These are phyloP conservation scores for Diachrysia chrysitis DNA, from an alignment of 2,888 invertebrate genomes.

Conservation along the genomic window DNA sequence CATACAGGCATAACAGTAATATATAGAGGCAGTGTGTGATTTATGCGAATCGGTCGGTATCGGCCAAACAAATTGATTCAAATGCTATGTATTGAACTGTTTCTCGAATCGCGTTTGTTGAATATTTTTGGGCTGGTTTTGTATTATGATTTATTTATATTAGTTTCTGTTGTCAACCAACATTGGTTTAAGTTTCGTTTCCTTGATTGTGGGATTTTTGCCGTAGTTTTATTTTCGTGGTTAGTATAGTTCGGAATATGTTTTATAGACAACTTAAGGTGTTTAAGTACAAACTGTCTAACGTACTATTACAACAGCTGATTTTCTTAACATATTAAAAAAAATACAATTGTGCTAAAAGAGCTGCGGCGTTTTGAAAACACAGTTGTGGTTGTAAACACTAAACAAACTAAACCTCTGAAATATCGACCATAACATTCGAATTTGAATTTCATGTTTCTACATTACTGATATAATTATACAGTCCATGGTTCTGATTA, in stretches of 20 bases:
- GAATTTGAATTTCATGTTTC: too few relatives aligned
- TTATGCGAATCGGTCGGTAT: constrained; percentile 69
- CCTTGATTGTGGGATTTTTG: neutral
- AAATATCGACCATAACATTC: too few relatives aligned
- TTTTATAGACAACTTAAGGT: neutral
- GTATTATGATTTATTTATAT: neutral
- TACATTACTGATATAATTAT: too few relatives aligned
- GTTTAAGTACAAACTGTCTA: too few relatives aligned
- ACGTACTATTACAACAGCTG: too few relatives aligned
- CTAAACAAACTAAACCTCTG: too few relatives aligned
- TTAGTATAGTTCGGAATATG: neutral
- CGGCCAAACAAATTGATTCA: constrained; percentile 79
- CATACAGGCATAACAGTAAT: constrained; percentile 62
- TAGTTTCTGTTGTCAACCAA: neutral
- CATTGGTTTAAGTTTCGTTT: neutral
- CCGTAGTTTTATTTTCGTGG: neutral
- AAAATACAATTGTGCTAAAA: too few relatives aligned
- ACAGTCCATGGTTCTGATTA: too few relatives aligned
- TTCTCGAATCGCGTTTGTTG: constrained; percentile 14
- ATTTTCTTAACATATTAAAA: too few relatives aligned
- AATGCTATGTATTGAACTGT: constrained; percentile 52
- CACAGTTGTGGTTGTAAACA: too few relatives aligned
- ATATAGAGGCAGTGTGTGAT: constrained; percentile 77
- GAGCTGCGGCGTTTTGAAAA: too few relatives aligned
- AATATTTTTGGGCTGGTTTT: constrained; percentile 9